Conservation (phyloP, 2,888 invertebrate species). For the Empis stercorea region DNA sequence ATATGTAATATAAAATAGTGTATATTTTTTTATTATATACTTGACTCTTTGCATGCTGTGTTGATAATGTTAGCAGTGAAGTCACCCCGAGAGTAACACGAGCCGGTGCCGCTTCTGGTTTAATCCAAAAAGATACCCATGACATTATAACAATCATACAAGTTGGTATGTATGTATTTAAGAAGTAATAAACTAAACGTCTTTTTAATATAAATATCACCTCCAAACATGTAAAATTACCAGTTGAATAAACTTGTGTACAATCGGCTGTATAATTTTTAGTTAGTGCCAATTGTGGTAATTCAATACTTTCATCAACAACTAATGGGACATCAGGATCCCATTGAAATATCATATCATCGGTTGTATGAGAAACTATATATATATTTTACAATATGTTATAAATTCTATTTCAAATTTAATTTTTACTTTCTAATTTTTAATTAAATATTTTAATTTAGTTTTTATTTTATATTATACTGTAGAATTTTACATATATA, state of each 20-base stretch:
- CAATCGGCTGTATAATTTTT: slow-evolving; percentile 82
- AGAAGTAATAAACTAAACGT: slow-evolving; percentile 79
- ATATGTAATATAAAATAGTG: too few relatives aligned
- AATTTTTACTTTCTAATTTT: too few relatives aligned
- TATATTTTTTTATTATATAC: too few relatives aligned
- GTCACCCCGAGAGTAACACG: slow-evolving; percentile 86
- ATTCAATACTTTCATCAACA: slow-evolving; percentile 75
- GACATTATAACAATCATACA: slow-evolving; percentile 93
- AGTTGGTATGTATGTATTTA: slow-evolving; percentile 88
- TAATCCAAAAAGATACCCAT: slow-evolving; percentile 95
- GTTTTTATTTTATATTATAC: too few relatives aligned
- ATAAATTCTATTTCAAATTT: too few relatives aligned
- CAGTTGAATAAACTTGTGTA: slow-evolving; percentile 50
- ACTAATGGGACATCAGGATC: slow-evolving; percentile 76
- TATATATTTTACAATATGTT: too few relatives aligned
- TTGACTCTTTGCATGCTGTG: slow-evolving; percentile 82
- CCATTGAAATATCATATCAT: slow-evolving; percentile 83
- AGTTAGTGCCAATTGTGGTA: slow-evolving; percentile 78
- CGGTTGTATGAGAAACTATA: slow-evolving; percentile 76
- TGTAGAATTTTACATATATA: too few relatives aligned
- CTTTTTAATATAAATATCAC: slow-evolving; percentile 82
- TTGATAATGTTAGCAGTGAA: slow-evolving; percentile 74
- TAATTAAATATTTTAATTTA: too few relatives aligned
- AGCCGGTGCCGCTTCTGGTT: slow-evolving; percentile 87
- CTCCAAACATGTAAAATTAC: slow-evolving; percentile 85